Percentiles rank a stretch among this genome's conserved stretches.
phyloP scores from a whole-genome alignment of 2,113 vertebrate genomes.

The Tangachromis dhanisi region DNA sequence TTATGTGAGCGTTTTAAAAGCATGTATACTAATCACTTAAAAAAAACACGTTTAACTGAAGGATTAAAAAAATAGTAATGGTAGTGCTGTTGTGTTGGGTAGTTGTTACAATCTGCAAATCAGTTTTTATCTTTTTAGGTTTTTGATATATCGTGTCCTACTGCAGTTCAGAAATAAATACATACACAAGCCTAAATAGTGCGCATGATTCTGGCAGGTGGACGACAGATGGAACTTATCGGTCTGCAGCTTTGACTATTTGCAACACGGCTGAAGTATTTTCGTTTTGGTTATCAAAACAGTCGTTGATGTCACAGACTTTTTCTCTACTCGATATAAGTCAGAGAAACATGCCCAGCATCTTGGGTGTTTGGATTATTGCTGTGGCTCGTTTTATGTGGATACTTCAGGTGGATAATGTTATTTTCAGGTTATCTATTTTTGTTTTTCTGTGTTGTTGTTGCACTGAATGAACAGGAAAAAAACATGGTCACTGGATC shows the following conservation, averaged over 20 bases:
- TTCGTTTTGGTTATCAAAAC: not conserved
- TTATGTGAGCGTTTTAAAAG: not conserved
- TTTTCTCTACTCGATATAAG: fast-evolving
- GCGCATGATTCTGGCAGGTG: not conserved
- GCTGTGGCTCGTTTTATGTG: not conserved
- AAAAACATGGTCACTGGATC: not conserved
- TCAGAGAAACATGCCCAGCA: not conserved
- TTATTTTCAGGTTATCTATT: not conserved
- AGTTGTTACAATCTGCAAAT: not conserved
- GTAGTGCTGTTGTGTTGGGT: not conserved
- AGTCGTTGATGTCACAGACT: not conserved
- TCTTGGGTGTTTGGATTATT: not conserved
- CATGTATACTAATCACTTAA: not conserved
- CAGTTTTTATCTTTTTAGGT: not conserved
- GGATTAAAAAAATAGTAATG: not conserved
- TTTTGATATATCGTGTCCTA: fast-evolving
- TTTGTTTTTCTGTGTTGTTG: not conserved
- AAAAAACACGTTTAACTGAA: fast-evolving
- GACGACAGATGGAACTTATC: not conserved
- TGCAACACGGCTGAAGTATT: not conserved
- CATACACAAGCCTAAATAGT: not conserved
- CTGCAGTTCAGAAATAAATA: not conserved
- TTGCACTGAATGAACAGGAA: not conserved
- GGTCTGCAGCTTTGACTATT: not conserved
- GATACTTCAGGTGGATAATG: not conserved